These are phyloP conservation scores for Oxycera nigricornis DNA, from an alignment of 2,888 invertebrate species.

Conservation along the genomic window DNA sequence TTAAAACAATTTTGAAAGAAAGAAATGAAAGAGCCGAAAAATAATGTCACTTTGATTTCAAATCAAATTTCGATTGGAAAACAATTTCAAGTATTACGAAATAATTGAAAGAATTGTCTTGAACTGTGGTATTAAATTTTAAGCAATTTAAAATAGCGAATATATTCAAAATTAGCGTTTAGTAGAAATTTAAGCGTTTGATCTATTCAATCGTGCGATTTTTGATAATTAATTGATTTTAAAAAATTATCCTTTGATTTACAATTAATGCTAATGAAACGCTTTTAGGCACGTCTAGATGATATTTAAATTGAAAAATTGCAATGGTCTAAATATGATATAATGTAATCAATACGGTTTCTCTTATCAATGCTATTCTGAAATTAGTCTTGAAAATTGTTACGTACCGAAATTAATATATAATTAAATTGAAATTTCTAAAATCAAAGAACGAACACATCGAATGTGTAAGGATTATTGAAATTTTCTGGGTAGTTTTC, in stretches of 20 bases:
- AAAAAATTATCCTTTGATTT: background rate
- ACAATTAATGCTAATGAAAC: background rate
- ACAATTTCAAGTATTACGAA: background rate
- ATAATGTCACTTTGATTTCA: background rate
- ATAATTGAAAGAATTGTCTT: conserved; percentile 29
- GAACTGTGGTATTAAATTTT: conserved; percentile 40
- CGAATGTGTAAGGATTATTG: background rate
- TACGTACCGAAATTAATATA: background rate
- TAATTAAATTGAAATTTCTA: background rate
- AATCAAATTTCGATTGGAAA: background rate
- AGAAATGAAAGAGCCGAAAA: background rate
- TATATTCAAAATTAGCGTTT: background rate
- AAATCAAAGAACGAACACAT: background rate
- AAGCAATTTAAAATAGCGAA: conserved; percentile 5
- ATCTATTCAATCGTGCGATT: background rate
- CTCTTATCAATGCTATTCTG: background rate
- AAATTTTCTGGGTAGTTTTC: too few species aligned
- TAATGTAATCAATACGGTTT: conserved; percentile 1
- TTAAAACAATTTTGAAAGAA: background rate
- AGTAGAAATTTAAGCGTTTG: background rate
- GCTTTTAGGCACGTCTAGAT: conserved; percentile 11
- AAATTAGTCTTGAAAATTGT: background rate
- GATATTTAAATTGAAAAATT: background rate
- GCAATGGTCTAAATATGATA: background rate
- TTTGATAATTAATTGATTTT: background rate